These are phyloP conservation scores for Pseudomyrmex cubaensis DNA, from an alignment of 1,140 invertebrate species.

Conservation along the genomic window DNA sequence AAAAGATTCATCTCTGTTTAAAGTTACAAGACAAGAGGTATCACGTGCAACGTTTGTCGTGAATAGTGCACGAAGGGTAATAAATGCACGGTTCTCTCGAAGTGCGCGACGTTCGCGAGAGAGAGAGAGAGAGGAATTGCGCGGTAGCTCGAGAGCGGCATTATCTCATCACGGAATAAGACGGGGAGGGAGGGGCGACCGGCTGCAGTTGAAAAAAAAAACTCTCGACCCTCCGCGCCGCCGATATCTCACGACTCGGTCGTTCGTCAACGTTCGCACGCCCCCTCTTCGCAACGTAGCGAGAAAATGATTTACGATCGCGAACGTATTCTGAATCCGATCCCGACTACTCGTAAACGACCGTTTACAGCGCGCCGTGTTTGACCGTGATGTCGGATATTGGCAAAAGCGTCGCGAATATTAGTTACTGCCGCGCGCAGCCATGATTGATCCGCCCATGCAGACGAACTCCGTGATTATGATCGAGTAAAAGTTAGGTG, in stretches of 20 bases:
- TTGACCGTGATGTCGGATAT: constrained; percentile 52
- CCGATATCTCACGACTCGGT: constrained; percentile 53
- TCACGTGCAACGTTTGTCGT: constrained; percentile 16
- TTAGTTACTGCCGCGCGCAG: constrained; percentile 33
- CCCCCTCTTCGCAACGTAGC: constrained; percentile 12
- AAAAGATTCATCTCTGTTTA: constrained; percentile 52
- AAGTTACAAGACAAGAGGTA: constrained; percentile 42
- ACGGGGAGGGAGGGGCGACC: not conserved
- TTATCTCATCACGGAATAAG: constrained; percentile 22
- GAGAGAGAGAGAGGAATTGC: too few relatives aligned
- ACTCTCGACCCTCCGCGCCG: not conserved
- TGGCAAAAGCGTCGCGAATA: constrained; percentile 47
- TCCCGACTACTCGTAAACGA: constrained; percentile 31
- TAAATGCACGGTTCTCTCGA: constrained; percentile 29
- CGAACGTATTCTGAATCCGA: constrained; percentile 54
- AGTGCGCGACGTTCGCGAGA: not conserved
- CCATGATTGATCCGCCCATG: constrained; percentile 49
- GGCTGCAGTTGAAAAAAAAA: constrained; percentile 40
- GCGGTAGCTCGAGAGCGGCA: not conserved
- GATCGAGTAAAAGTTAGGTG: constrained; percentile 12
- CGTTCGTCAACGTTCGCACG: constrained; percentile 48
- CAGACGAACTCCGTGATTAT: constrained; percentile 14
- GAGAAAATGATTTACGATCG: constrained; percentile 62
- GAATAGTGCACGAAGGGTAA: constrained; percentile 18
- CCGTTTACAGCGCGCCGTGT: constrained; percentile 26